Evolutionary conservation across 1,140 invertebrate genomes (phyloP).

Genomic region (Cotesia glomerata): DNA sequence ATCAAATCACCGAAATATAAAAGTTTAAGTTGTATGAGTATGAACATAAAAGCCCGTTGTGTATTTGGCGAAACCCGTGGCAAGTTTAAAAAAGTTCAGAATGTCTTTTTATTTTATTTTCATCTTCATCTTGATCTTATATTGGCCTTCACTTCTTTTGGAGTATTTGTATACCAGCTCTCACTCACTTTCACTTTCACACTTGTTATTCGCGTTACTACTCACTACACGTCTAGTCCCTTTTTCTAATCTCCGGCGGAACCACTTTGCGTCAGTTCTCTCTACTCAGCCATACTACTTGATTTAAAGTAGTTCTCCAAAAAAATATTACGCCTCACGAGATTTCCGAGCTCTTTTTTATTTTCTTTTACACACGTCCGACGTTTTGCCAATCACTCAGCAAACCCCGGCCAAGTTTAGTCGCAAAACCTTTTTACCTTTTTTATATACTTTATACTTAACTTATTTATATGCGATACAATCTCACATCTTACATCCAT

Average conservation of each 20-base stretch:
- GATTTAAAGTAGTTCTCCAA: conserved; percentile 17
- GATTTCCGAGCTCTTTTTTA: background rate
- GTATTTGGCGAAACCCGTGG: too few species aligned
- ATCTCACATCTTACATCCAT: too few species aligned
- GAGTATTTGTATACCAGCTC: background rate
- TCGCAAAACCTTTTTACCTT: background rate
- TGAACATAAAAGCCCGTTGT: too few species aligned
- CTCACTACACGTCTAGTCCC: background rate
- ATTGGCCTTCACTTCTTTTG: background rate
- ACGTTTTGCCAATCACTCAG: conserved; percentile 10
- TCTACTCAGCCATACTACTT: background rate
- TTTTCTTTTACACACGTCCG: background rate
- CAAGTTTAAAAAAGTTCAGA: too few species aligned
- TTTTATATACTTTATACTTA: background rate
- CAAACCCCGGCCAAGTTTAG: background rate
- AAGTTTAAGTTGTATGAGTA: too few species aligned
- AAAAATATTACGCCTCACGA: conserved; percentile 4
- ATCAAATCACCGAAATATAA: too few species aligned
- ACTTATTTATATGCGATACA: background rate
- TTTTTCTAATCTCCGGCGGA: conserved; percentile 17
- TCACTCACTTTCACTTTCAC: too few species aligned
- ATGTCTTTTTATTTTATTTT: too few species aligned
- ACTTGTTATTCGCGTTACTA: background rate
- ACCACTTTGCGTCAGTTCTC: conserved; percentile 10
- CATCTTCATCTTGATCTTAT: too few species aligned